Evolutionary conservation across 2,888 invertebrate genomes (phyloP), one percentile per base, ranked within the genome.

Genomic region (Parapristionchus giblindavisi): DNA sequence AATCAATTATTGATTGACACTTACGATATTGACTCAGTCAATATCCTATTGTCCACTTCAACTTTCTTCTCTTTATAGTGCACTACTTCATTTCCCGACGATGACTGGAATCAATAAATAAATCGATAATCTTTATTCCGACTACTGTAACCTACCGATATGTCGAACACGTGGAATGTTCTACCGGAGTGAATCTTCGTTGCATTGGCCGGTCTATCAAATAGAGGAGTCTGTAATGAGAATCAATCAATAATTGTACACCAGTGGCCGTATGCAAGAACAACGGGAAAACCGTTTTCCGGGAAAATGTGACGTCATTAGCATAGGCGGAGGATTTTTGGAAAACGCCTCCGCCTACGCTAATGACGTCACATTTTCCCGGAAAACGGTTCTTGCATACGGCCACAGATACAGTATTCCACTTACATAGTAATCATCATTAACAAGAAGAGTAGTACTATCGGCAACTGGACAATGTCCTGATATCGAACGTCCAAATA

Each of bases 401-500:
- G n/a, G n/a, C n/a, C n/a, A n/a, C n/a, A n/a, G n/a, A n/a, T n/a
- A n/a, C n/a, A n/a, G n/a, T n/a, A n/a, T n/a, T n/a, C n/a, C n/a
- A n/a, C n/a, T 4, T 51, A 73, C 73, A 29, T 60, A 73, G 24
- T 51, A 52, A 38, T 73, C 60, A 48, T 73, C 73, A 34, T 43
- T 61, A n/a, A 34, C 32, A 36, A 73, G 24, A 32, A 73, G 29
- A 0, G 34, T 21, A 21, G 40, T 60, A 17, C 38, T 73, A 3
- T 29, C 40, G 5, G 73, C 73, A 8, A 73, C 61, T 27, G 5
- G 8, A 27, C 73, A 73, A 17, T 61, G 32, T 34, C 73, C 73
- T 14, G 11, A 32, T 34, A 61, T 43, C 8, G 54, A 24, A 17
- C 73, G 60, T 0, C 94, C 95, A 90, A 96, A 96, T 75, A 96